phyloP scores from a whole-genome alignment of 2,888 invertebrate species.

The Allygus modestus region DNA sequence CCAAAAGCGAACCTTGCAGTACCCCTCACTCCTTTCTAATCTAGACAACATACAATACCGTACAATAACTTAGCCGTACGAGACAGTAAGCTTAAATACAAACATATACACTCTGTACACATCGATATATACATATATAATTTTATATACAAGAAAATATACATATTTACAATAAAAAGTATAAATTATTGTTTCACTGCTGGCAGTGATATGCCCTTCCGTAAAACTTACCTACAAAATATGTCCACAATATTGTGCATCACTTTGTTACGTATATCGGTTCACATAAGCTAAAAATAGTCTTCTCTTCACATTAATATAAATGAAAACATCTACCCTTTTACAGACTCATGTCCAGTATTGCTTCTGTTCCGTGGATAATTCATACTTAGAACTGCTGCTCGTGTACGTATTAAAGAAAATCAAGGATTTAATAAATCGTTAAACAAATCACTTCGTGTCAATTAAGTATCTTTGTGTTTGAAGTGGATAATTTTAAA shows the following conservation, averaged over 20 bases:
- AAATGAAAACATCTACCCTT: constrained; percentile 21
- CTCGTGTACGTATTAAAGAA: background rate
- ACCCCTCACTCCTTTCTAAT: constrained; percentile 26
- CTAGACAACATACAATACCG: constrained; percentile 53
- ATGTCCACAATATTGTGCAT: constrained; percentile 56
- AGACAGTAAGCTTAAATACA: constrained; percentile 62
- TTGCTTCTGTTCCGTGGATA: constrained; percentile 30
- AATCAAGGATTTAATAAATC: no score
- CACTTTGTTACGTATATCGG: constrained; percentile 58
- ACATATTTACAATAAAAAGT: constrained; percentile 46
- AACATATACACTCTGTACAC: constrained; percentile 59
- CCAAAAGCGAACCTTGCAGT: constrained; percentile 5
- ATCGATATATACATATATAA: constrained; percentile 58
- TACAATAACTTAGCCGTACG: constrained; percentile 53
- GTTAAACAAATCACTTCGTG: no score
- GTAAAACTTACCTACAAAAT: constrained; percentile 55
- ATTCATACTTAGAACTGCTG: background rate
- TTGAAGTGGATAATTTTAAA: no score
- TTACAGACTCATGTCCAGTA: constrained; percentile 20
- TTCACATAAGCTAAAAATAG: constrained; percentile 55
- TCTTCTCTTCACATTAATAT: constrained; percentile 17
- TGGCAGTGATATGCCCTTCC: constrained; percentile 38
- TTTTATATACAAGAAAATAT: constrained; percentile 49
- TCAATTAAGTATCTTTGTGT: no score
- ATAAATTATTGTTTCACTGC: constrained; percentile 58